Percentiles rank a stretch among this genome's conserved stretches.
These are phyloP conservation scores for Hydraecia micacea DNA, from an alignment of 2,888 invertebrate species.

Conservation along the genomic window DNA sequence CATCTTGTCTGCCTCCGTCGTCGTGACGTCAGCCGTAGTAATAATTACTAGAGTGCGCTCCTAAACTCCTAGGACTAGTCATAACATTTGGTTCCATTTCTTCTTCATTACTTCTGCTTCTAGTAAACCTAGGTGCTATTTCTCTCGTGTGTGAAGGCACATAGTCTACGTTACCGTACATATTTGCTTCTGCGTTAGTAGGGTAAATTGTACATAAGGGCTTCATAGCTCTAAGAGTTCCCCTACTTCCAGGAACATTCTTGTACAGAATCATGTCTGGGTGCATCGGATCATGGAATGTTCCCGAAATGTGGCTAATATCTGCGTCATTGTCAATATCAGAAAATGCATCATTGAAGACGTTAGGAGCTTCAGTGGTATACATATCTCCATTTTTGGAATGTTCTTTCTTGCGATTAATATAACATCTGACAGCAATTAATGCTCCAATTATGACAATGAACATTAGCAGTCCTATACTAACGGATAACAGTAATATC, in stretches of 20 bases:
- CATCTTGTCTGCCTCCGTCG: slow-evolving; percentile 68
- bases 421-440: slow-evolving; percentile 77
- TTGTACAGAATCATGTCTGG: slow-evolving; percentile 88
- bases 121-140: slow-evolving; percentile 74
- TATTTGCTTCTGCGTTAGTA: slow-evolving; percentile 79
- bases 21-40: slow-evolving; percentile 84
- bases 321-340: slow-evolving; percentile 87
- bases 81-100: slow-evolving; percentile 77
- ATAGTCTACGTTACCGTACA: slow-evolving; percentile 86
- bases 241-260: slow-evolving; percentile 81
- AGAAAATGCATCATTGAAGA: slow-evolving; percentile 84
- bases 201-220: slow-evolving; percentile 87
- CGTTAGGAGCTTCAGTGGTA: slow-evolving; percentile 85
- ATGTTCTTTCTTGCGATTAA: slow-evolving; percentile 71
- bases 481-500: slow-evolving; percentile 74
- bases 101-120: slow-evolving; percentile 77
- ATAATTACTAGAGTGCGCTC: slow-evolving; percentile 83
- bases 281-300: slow-evolving; percentile 86
- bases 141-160: slow-evolving; percentile 79
- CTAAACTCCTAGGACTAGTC: slow-evolving; percentile 86
- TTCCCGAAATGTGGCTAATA: slow-evolving; percentile 86
- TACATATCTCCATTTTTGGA: slow-evolving; percentile 87
- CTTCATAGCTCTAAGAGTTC: slow-evolving; percentile 85
- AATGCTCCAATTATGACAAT: slow-evolving; percentile 71
- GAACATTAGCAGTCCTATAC: slow-evolving; percentile 72